These are phyloP conservation scores for Bufotes viridis DNA, from an alignment of 2,797 vertebrate genomes.

Conservation along the genomic window DNA sequence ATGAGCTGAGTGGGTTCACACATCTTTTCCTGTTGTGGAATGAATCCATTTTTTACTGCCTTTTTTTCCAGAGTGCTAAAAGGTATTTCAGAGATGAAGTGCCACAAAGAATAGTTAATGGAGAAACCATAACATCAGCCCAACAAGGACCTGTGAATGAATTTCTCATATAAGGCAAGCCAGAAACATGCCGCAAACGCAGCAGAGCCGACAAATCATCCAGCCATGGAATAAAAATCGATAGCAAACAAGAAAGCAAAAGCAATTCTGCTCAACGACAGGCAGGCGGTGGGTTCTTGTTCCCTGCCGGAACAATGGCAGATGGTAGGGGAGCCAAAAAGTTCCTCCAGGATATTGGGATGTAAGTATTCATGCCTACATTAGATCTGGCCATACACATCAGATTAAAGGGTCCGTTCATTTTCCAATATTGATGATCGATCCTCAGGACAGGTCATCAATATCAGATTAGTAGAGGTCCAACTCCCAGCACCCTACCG, in stretches of 20 bases:
- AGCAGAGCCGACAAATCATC: neutral
- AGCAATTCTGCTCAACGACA: too few relatives aligned
- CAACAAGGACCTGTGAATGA: neutral
- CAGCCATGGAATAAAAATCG: neutral
- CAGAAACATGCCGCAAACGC: neutral
- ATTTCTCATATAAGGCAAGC: neutral
- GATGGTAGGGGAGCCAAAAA: too few relatives aligned
- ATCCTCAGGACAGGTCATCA: too few relatives aligned
- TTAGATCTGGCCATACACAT: neutral
- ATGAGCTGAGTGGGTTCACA: slow-evolving; percentile 47
- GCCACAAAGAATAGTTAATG: slow-evolving; percentile 9
- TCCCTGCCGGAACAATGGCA: too few relatives aligned
- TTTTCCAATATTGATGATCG: too few relatives aligned
- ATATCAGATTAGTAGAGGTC: too few relatives aligned
- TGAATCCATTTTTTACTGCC: slow-evolving; percentile 29
- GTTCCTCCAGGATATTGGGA: too few relatives aligned
- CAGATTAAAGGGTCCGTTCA: neutral
- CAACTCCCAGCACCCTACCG: too few relatives aligned
- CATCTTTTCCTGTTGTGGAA: slow-evolving; percentile 49
- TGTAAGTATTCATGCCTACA: neutral
- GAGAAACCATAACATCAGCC: neutral
- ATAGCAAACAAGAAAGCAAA: too few relatives aligned
- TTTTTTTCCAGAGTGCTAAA: slow-evolving; percentile 27
- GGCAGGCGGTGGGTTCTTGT: too few relatives aligned
- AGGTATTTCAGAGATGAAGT: slow-evolving; percentile 35